Conservation (phyloP, 1,140 invertebrate genomes). For the Drosophila auraria region DNA sequence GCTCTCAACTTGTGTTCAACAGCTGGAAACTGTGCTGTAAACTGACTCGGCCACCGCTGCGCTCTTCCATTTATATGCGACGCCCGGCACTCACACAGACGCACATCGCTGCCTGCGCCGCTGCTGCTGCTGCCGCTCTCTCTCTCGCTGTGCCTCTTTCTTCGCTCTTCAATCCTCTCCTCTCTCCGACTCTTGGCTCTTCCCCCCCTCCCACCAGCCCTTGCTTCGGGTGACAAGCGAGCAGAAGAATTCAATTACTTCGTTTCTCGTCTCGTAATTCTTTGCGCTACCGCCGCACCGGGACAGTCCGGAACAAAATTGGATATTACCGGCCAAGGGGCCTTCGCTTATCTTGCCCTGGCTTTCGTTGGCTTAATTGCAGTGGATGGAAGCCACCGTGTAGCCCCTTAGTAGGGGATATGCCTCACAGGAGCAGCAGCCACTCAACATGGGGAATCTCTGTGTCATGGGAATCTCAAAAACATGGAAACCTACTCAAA, state of each 20-base stretch:
- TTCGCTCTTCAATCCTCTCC: conserved; percentile 23
- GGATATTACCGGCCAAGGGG: conserved; percentile 42
- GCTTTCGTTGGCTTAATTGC: conserved; percentile 32
- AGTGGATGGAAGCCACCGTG: not conserved
- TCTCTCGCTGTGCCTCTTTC: conserved; percentile 27
- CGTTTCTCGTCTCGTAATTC: conserved; percentile 44
- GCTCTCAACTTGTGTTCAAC: conserved; percentile 71
- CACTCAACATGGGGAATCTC: not conserved
- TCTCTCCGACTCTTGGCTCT: conserved; percentile 22
- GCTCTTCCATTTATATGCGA: conserved; percentile 74
- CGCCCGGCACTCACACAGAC: conserved; percentile 22
- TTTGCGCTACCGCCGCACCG: conserved; percentile 45
- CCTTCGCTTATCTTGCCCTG: conserved; percentile 13
- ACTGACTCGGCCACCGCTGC: conserved; percentile 55
- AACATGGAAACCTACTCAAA: not conserved
- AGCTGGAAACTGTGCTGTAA: conserved; percentile 74
- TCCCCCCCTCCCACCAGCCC: conserved; percentile 11
- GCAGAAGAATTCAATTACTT: conserved; percentile 48
- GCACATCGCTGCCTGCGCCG: not conserved
- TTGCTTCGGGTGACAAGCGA: conserved; percentile 27
- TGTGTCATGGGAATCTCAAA: not conserved
- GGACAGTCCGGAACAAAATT: conserved; percentile 59
- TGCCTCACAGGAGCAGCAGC: too few species aligned
- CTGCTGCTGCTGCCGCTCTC: conserved; percentile 6
- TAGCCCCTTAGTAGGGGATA: not conserved